Conservation (phyloP, 2,888 invertebrate species). For the Habroteleia sp. region DNA sequence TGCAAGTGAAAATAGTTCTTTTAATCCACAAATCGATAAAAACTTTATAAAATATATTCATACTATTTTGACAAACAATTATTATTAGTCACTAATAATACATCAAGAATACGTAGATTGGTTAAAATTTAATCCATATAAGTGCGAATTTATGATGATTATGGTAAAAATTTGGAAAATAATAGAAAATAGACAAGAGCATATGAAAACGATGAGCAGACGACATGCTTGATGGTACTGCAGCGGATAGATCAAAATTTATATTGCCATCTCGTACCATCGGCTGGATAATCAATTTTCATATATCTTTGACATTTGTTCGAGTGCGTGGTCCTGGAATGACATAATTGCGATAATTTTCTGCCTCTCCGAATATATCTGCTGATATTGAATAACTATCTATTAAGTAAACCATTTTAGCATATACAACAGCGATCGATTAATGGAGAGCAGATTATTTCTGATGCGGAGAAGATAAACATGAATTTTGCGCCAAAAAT, state of each 20-base stretch:
- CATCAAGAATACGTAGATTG: too few relatives aligned
- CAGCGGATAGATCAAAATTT: slow-evolving; percentile 60
- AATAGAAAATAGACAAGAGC: slow-evolving; percentile 53
- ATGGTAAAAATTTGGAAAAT: slow-evolving; percentile 57
- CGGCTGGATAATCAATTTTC: slow-evolving; percentile 61
- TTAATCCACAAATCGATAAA: too few relatives aligned
- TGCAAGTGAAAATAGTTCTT: too few relatives aligned
- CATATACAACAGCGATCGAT: slow-evolving; percentile 39
- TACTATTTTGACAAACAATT: too few relatives aligned
- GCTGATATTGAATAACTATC: slow-evolving; percentile 58
- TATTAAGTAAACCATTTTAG: slow-evolving; percentile 54
- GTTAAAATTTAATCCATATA: slow-evolving; percentile 26
- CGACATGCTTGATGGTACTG: slow-evolving; percentile 57
- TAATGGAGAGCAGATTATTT: slow-evolving; percentile 55
- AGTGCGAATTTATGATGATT: slow-evolving; percentile 51
- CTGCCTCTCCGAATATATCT: slow-evolving; percentile 57
- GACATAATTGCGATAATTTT: slow-evolving; percentile 63
- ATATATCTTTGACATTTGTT: slow-evolving; percentile 65
- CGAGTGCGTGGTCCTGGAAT: slow-evolving; percentile 58
- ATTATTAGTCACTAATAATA: too few relatives aligned
- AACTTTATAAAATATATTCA: too few relatives aligned
- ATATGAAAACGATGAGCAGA: slow-evolving; percentile 53
- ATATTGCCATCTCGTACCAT: slow-evolving; percentile 56
- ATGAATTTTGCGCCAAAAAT: slow-evolving; percentile 42
- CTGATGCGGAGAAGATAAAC: slow-evolving; percentile 51